These are phyloP conservation scores for Lycocorax pyrrhopterus DNA, from an alignment of 2,113 vertebrate species.

Conservation along the genomic window DNA sequence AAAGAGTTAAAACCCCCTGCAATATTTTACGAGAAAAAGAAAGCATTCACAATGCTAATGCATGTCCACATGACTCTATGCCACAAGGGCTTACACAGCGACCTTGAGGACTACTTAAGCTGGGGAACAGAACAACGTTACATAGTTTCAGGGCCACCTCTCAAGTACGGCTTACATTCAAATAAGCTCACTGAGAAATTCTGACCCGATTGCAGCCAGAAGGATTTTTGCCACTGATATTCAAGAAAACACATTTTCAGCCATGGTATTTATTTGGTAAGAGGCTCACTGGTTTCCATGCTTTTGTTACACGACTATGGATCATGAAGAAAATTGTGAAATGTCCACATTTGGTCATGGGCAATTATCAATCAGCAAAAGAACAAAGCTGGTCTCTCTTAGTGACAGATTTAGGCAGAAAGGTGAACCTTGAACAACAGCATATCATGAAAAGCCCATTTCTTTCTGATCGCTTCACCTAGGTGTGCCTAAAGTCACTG, in stretches of 20 bases:
- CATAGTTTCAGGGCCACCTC: not conserved
- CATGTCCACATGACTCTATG: not conserved
- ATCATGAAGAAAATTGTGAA: not conserved
- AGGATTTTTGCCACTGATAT: not conserved
- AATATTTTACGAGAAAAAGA: not conserved
- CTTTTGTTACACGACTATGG: not conserved
- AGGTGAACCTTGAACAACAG: not conserved
- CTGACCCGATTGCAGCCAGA: not conserved
- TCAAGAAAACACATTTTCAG: not conserved
- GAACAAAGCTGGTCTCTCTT: not conserved
- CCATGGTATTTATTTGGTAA: not conserved
- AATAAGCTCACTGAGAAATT: not conserved
- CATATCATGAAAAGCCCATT: not conserved
- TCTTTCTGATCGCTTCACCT: not conserved
- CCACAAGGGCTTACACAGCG: not conserved
- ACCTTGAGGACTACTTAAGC: not conserved
- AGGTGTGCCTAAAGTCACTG: not conserved
- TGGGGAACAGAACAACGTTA: not conserved
- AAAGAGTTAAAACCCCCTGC: not conserved
- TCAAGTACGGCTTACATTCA: not conserved
- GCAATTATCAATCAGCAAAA: not conserved
- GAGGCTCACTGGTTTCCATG: not conserved
- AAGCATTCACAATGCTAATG: not conserved
- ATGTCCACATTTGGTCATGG: not conserved
- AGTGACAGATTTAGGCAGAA: not conserved